Percentiles rank a stretch among this genome's conserved stretches.
These are phyloP conservation scores for Pelecanus crispus DNA, from an alignment of 2,113 vertebrate genomes.

Conservation along the genomic window DNA sequence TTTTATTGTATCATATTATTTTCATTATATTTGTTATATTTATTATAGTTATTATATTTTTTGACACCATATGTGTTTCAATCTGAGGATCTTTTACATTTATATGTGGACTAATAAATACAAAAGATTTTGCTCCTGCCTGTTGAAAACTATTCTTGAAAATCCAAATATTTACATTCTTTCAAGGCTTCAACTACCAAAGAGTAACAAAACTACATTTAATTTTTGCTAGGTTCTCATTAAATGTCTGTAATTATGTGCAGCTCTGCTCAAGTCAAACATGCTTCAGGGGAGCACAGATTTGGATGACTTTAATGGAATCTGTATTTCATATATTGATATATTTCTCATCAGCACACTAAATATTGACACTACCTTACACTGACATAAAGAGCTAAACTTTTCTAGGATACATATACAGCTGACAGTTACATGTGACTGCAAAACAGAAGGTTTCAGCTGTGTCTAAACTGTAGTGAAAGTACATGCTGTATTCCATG, in stretches of 20 bases:
- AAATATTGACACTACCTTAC: background rate
- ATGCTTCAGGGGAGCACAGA: background rate
- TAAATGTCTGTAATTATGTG: background rate
- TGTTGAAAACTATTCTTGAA: background rate
- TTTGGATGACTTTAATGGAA: background rate
- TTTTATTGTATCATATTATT: too few species aligned
- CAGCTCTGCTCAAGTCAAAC: background rate
- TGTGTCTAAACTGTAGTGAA: background rate
- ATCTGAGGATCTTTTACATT: background rate
- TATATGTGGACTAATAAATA: background rate
- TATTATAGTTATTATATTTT: background rate
- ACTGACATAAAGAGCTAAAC: background rate
- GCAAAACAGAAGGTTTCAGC: background rate
- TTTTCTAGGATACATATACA: background rate
- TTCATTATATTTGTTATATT: background rate
- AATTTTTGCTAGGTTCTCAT: background rate
- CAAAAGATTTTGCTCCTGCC: rapidly evolving
- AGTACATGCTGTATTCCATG: background rate
- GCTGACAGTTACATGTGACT: background rate
- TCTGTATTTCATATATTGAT: background rate
- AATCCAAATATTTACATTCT: background rate
- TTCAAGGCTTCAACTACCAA: background rate
- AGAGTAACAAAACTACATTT: background rate
- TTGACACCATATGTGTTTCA: background rate
- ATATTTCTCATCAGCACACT: conserved; percentile 17